A percentile compares a stretch with the other conserved stretches of the same genome.
Conservation (phyloP, 2,797 vertebrate species). For the Enteromius unitaeniatus region DNA sequence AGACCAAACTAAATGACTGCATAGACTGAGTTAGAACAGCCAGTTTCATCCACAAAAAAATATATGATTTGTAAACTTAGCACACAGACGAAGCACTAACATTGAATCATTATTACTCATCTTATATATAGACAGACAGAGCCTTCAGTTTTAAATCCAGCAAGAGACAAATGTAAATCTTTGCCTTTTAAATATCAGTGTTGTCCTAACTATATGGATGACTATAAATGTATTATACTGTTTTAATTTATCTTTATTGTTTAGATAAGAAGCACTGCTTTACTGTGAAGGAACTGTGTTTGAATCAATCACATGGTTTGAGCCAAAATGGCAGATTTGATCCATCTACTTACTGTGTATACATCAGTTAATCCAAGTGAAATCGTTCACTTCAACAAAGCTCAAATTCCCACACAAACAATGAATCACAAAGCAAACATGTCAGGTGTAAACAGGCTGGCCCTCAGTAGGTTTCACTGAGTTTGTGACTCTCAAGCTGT, state of each 20-base stretch:
- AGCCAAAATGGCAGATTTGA: background rate
- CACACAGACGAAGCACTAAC: constrained; percentile 3
- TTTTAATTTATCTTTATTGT: background rate
- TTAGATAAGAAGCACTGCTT: background rate
- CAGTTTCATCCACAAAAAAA: background rate
- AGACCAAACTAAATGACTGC: background rate
- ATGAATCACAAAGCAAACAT: constrained; percentile 13
- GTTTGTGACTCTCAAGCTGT: background rate
- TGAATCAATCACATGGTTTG: background rate
- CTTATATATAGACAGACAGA: background rate
- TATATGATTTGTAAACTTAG: background rate
- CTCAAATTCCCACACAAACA: background rate
- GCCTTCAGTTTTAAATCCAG: background rate
- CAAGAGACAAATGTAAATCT: background rate
- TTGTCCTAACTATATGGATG: background rate
- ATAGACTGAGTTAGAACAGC: background rate
- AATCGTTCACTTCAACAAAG: background rate
- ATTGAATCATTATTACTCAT: constrained; percentile 1
- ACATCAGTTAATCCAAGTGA: no score
- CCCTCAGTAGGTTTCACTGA: constrained; percentile 5
- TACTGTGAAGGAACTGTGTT: background rate
- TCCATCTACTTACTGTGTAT: background rate
- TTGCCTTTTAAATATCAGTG: background rate
- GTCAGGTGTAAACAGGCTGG: background rate
- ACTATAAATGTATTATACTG: background rate